Conservation (phyloP, 2,797 vertebrate genomes). For the Rachycentron canadum region DNA sequence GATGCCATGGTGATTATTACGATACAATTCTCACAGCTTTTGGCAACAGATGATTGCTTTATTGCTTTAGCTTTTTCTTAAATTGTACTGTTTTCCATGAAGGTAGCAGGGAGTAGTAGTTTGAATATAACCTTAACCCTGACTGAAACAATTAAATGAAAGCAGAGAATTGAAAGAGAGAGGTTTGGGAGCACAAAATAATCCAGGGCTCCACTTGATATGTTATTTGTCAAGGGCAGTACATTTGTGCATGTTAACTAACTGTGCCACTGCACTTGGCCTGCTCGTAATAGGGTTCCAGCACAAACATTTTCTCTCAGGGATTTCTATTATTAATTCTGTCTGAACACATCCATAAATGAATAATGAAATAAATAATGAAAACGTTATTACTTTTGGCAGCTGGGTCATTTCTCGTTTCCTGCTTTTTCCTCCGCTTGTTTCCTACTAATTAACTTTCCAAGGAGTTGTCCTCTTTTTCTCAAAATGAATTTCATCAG, state of each 20-base stretch:
- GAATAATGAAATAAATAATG: slow-evolving; percentile 89
- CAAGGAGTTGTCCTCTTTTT: slow-evolving; percentile 87
- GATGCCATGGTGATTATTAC: slow-evolving; percentile 68
- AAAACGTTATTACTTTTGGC: slow-evolving; percentile 87
- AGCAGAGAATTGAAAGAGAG: slow-evolving; percentile 67
- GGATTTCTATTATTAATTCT: slow-evolving; percentile 88
- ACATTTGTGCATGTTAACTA: slow-evolving; percentile 84
- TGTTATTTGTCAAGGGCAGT: slow-evolving; percentile 84
- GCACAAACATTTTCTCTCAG: slow-evolving; percentile 83
- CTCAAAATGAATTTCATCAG: slow-evolving; percentile 75
- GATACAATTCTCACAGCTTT: slow-evolving; percentile 54
- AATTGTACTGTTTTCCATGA: slow-evolving; percentile 59
- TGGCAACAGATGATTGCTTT: slow-evolving; percentile 64
- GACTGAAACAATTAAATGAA: slow-evolving; percentile 76
- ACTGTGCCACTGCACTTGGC: slow-evolving; percentile 83
- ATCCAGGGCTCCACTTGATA: slow-evolving; percentile 77
- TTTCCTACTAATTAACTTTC: slow-evolving; percentile 87
- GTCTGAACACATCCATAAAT: slow-evolving; percentile 88
- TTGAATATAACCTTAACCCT: slow-evolving; percentile 70
- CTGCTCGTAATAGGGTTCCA: slow-evolving; percentile 79
- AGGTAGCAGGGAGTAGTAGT: slow-evolving; percentile 48
- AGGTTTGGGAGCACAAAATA: slow-evolving; percentile 68
- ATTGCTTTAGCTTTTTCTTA: slow-evolving; percentile 57
- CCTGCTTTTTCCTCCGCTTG: slow-evolving; percentile 79
- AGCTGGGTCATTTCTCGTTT: slow-evolving; percentile 85